Conservation (phyloP, 2,888 invertebrate genomes). For the Eubasilissa splendida region DNA sequence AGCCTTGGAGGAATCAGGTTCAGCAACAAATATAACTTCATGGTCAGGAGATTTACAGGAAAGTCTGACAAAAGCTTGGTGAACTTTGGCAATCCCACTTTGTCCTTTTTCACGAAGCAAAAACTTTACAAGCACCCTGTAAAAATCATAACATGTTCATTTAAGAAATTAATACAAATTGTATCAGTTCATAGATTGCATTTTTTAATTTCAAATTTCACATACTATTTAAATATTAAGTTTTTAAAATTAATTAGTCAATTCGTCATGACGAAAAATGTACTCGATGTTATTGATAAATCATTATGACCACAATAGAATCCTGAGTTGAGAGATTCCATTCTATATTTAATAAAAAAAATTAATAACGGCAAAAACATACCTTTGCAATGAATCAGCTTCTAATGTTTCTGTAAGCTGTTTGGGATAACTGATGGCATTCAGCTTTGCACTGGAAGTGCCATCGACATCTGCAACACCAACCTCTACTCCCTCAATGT, state of each 20-base stretch:
- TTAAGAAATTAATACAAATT: not conserved
- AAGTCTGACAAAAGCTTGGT: constrained; percentile 91
- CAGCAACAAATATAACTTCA: constrained; percentile 95
- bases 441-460: constrained; percentile 84
- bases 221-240: no score
- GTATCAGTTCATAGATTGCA: not conserved
- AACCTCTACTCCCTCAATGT: constrained; percentile 85
- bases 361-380: constrained; percentile 21
- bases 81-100: constrained; percentile 80
- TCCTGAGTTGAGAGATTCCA: not conserved
- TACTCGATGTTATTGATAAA: no score
- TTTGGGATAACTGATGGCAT: constrained; percentile 81
- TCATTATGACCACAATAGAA: not conserved
- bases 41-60: constrained; percentile 77
- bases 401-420: constrained; percentile 80
- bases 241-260: no score
- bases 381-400: constrained; percentile 92
- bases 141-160: constrained; percentile 21
- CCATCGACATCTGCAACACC: constrained; percentile 94
- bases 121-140: constrained; percentile 84
- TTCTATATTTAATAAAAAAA: not conserved
- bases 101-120: constrained; percentile 80
- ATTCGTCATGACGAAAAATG: no score
- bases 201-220: not conserved
- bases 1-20: constrained; percentile 82